Evolutionary conservation across 2,888 invertebrate species (phyloP).

Genomic region (Spodoptera littoralis): DNA sequence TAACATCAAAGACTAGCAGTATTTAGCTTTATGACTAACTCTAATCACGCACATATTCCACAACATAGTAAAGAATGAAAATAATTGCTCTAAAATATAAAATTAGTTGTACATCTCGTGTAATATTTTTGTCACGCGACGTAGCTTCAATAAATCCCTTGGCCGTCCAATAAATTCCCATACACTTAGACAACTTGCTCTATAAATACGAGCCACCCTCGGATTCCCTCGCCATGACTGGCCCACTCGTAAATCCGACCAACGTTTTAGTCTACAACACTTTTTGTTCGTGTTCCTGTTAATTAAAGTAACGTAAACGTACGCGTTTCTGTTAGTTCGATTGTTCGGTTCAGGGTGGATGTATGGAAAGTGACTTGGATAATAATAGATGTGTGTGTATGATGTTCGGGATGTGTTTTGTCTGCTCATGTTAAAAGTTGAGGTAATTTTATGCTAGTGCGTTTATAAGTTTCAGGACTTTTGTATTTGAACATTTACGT

Average conservation of each 20-base stretch:
- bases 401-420: no score
- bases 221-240: constrained; percentile 69
- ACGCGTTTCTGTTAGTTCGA: constrained; percentile 29
- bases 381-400: constrained; percentile 28
- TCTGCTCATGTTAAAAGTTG: no score
- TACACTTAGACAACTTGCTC: constrained; percentile 55
- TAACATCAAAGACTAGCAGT: neutral
- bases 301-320: constrained; percentile 55
- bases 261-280: constrained; percentile 46
- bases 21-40: constrained; percentile 27
- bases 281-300: constrained; percentile 54
- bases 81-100: constrained; percentile 19
- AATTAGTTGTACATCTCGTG: constrained; percentile 20
- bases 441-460: no score
- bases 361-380: constrained; percentile 16
- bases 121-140: constrained; percentile 39
- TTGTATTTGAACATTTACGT: no score
- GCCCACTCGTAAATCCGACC: constrained; percentile 63
- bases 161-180: constrained; percentile 55
- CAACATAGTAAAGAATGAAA: constrained; percentile 11
- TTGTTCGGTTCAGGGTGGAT: constrained; percentile 10
- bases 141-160: constrained; percentile 44
- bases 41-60: constrained; percentile 28
- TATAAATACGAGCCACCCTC: constrained; percentile 74
- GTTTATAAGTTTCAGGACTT: no score